These are phyloP conservation scores for Ormia ochracea DNA, from an alignment of 2,888 invertebrate species.

Conservation along the genomic window DNA sequence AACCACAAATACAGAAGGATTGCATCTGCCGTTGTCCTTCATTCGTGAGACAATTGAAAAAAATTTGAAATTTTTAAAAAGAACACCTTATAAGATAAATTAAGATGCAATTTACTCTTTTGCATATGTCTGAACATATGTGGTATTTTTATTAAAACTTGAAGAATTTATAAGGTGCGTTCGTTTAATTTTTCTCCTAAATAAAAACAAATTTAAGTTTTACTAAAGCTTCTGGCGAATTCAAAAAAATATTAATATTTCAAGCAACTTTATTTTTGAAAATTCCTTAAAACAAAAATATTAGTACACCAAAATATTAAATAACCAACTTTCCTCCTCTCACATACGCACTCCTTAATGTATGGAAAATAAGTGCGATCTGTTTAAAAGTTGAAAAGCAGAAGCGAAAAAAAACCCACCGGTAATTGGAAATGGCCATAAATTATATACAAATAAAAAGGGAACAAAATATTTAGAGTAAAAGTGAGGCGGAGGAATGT, in stretches of 20 bases:
- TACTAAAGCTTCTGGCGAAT: background rate
- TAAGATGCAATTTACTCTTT: too few species aligned
- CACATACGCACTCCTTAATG: background rate
- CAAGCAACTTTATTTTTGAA: constrained; percentile 37
- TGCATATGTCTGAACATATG: too few species aligned
- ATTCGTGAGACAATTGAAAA: too few species aligned
- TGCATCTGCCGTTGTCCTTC: too few species aligned
- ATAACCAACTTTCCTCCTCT: background rate
- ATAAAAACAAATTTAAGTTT: too few species aligned
- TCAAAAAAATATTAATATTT: constrained; percentile 46
- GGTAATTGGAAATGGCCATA: constrained; percentile 53
- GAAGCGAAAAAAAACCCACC: background rate
- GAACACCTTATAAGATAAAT: too few species aligned
- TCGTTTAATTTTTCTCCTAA: too few species aligned
- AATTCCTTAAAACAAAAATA: constrained; percentile 34
- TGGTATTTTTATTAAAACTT: too few species aligned
- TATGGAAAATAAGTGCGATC: background rate
- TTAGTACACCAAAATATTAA: background rate
- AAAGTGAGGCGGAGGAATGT: background rate
- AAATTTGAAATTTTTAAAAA: too few species aligned
- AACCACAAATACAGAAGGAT: too few species aligned
- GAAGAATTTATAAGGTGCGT: too few species aligned
- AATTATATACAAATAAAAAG: constrained; percentile 31
- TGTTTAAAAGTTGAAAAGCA: background rate
- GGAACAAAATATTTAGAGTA: background rate